These are phyloP conservation scores for Dolichopus griseipennis DNA, from an alignment of 2,888 invertebrate species.

Conservation along the genomic window DNA sequence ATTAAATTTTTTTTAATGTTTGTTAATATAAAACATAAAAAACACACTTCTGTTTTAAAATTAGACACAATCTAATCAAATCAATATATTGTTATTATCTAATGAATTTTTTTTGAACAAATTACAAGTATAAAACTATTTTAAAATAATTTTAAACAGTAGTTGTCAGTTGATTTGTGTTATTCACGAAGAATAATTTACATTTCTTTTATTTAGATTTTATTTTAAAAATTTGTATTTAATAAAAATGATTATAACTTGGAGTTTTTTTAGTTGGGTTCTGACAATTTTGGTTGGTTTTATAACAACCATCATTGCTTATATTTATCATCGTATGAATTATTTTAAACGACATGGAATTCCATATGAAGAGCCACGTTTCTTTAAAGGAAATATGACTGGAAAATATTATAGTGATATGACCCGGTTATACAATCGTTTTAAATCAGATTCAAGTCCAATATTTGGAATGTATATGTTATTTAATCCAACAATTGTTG, in stretches of 20 bases:
- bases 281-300: slow-evolving; percentile 13
- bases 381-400: slow-evolving; percentile 14
- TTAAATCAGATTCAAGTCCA: slow-evolving; percentile 23
- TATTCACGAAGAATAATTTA: too few relatives aligned
- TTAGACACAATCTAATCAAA: too few relatives aligned
- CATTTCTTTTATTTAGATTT: too few relatives aligned
- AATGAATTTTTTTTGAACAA: too few relatives aligned
- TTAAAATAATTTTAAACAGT: too few relatives aligned
- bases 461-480: slow-evolving; percentile 33
- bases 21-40: too few relatives aligned
- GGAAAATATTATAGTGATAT: background rate
- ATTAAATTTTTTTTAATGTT: too few relatives aligned
- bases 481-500: slow-evolving; percentile 20
- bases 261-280: slow-evolving; percentile 13
- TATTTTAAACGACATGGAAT: slow-evolving; percentile 7
- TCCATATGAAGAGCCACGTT: slow-evolving; percentile 9
- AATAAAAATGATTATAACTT: background rate
- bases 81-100: too few relatives aligned
- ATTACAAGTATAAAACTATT: too few relatives aligned
- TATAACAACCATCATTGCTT: background rate
- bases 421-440: slow-evolving; percentile 15
- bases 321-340: background rate
- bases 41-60: too few relatives aligned
- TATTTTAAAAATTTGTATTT: too few relatives aligned
- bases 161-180: too few relatives aligned